Conservation (phyloP, 2,113 vertebrate genomes). For the Chascanopsetta lugubris region DNA sequence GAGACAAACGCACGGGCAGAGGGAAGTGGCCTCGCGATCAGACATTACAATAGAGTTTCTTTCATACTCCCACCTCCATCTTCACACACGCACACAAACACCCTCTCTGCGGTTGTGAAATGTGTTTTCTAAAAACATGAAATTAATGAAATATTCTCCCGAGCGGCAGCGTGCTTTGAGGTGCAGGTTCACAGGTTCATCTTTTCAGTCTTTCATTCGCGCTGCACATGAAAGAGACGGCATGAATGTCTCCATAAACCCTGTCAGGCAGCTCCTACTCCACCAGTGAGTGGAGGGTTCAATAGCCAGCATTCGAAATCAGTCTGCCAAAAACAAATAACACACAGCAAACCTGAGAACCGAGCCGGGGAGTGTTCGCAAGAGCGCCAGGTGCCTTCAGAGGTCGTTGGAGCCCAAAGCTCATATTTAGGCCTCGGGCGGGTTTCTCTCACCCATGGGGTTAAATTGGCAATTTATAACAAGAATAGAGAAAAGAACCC, state of each 20-base stretch:
- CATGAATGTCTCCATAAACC: conserved; percentile 11
- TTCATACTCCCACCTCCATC: conserved; percentile 1
- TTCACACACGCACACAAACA: neutral
- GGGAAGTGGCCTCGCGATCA: conserved; percentile 22
- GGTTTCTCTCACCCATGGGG: neutral
- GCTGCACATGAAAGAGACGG: conserved; percentile 36
- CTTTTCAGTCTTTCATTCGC: conserved; percentile 39
- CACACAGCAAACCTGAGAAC: neutral
- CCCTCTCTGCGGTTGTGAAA: neutral
- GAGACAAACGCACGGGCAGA: conserved; percentile 5
- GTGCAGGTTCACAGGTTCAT: conserved; percentile 40
- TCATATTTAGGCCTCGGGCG: neutral
- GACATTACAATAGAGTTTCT: conserved; percentile 1
- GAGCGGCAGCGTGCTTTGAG: conserved; percentile 43
- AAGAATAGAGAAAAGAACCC: conserved; percentile 5
- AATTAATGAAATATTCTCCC: conserved; percentile 41
- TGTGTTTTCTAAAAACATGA: conserved; percentile 20
- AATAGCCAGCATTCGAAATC: neutral
- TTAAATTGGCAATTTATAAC: neutral
- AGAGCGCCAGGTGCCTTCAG: neutral
- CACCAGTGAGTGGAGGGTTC: neutral
- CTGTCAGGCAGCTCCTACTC: conserved; percentile 20
- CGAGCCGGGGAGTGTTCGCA: neutral
- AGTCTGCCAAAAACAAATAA: neutral
- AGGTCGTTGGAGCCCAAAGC: neutral